Evolutionary conservation across 1,140 invertebrate genomes (phyloP).

Genomic region (Heliconius hermathena): DNA sequence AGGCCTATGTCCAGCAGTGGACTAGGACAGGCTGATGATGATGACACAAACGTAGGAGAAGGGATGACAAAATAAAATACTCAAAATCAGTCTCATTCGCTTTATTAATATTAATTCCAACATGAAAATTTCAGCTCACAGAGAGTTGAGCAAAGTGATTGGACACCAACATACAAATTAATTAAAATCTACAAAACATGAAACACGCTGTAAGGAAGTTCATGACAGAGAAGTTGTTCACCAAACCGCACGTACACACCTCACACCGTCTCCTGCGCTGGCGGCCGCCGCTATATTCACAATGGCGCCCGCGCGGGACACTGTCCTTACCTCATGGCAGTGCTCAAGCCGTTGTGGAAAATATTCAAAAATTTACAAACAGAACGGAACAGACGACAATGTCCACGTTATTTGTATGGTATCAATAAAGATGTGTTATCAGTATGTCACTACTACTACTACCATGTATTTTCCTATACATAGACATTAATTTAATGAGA

Average conservation of each 20-base stretch:
- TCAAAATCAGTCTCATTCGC: conserved; percentile 65
- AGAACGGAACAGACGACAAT: not conserved
- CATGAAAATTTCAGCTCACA: conserved; percentile 43
- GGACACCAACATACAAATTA: conserved; percentile 42
- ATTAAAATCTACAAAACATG: conserved; percentile 37
- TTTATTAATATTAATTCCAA: conserved; percentile 61
- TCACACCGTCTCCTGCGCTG: not conserved
- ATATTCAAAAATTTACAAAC: conserved; percentile 22
- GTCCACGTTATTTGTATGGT: not conserved
- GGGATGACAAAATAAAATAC: conserved; percentile 31
- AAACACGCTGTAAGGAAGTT: conserved; percentile 32
- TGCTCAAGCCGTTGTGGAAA: conserved; percentile 47
- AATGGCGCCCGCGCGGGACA: conserved; percentile 19
- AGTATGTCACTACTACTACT: not conserved
- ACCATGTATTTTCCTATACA: not conserved
- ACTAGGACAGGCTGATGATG: too few relatives aligned
- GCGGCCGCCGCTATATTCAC: conserved; percentile 39
- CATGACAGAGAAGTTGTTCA: not conserved
- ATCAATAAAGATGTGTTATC: not conserved
- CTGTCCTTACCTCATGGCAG: conserved; percentile 48
- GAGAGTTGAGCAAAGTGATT: conserved; percentile 56
- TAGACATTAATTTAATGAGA: conserved; percentile 1
- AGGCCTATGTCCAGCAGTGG: too few relatives aligned
- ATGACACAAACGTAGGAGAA: not conserved
- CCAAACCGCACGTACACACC: conserved; percentile 1